Conservation (phyloP, 2,113 vertebrate genomes). For the Seriola aureovittata region DNA sequence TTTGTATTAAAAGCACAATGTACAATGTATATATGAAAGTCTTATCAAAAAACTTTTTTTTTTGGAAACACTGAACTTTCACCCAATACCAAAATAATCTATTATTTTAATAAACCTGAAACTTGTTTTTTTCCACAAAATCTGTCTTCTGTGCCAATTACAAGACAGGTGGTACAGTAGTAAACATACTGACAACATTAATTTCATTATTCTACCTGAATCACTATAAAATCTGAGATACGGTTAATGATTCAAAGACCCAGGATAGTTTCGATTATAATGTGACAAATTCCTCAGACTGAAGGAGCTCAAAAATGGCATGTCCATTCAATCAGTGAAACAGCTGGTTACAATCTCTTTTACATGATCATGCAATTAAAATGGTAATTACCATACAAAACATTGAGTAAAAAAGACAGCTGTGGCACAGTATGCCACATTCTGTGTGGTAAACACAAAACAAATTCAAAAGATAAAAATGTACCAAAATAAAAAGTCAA, state of each 20-base stretch:
- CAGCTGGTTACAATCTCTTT: background rate
- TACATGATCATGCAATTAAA: slow-evolving; percentile 4
- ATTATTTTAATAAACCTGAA: slow-evolving; percentile 13
- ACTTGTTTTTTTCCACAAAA: background rate
- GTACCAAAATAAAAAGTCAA: slow-evolving; percentile 6
- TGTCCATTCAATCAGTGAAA: slow-evolving; percentile 1
- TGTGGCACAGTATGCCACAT: background rate
- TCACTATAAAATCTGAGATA: background rate
- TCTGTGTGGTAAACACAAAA: slow-evolving; percentile 1
- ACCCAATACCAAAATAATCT: background rate
- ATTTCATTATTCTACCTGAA: background rate
- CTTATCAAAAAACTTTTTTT: slow-evolving; percentile 1
- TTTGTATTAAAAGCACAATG: slow-evolving; percentile 39
- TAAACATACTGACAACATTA: background rate
- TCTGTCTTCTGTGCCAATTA: background rate
- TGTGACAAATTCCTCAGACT: background rate
- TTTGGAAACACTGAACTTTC: background rate
- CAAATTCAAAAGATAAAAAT: slow-evolving; percentile 13
- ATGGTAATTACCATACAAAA: slow-evolving; percentile 4
- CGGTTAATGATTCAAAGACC: background rate
- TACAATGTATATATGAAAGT: slow-evolving; percentile 35
- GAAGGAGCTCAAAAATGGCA: background rate
- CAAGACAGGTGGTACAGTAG: background rate
- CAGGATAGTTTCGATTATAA: background rate
- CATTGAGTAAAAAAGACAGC: background rate